Conservation (phyloP, 2,888 invertebrate genomes). For the Cyrtodaria siliqua region DNA sequence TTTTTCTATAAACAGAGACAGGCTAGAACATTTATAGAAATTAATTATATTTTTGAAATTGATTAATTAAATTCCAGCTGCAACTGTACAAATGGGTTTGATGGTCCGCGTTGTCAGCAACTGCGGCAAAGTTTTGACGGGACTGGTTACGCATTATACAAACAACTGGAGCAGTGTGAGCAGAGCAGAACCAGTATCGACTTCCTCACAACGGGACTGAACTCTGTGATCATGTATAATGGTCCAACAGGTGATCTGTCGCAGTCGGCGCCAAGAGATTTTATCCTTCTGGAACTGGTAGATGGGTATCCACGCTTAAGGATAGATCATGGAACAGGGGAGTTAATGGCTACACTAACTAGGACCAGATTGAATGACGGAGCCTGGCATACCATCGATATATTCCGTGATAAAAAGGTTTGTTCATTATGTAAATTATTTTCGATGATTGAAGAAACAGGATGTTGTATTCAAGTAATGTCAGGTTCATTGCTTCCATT, state of each 20-base stretch:
- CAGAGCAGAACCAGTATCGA: conserved; percentile 97
- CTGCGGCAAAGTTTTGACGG: conserved; percentile 96
- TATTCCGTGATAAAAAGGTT: conserved; percentile 88
- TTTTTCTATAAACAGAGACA: no score
- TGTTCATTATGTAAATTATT: no score
- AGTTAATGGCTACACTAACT: conserved; percentile 88
- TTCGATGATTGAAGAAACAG: no score
- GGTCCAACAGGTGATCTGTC: conserved; percentile 89
- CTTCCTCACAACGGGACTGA: conserved; percentile 95
- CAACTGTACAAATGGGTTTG: conserved; percentile 96
- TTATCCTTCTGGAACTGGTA: conserved; percentile 96
- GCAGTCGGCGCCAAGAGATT: conserved; percentile 88
- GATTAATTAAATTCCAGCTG: conserved; percentile 88
- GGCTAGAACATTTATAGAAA: no score
- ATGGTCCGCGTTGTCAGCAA: conserved; percentile 98
- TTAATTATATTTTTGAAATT: no score
- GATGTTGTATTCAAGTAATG: no score
- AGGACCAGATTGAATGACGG: conserved; percentile 92
- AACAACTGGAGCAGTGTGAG: conserved; percentile 93
- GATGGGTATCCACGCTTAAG: conserved; percentile 95
- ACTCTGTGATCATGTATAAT: conserved; percentile 97
- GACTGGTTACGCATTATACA: conserved; percentile 99
- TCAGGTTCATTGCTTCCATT: no score
- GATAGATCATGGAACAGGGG: conserved; percentile 96
- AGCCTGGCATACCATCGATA: conserved; percentile 98